Conservation (phyloP, 2,797 vertebrate species). For the Micropoecilia bifurca region DNA sequence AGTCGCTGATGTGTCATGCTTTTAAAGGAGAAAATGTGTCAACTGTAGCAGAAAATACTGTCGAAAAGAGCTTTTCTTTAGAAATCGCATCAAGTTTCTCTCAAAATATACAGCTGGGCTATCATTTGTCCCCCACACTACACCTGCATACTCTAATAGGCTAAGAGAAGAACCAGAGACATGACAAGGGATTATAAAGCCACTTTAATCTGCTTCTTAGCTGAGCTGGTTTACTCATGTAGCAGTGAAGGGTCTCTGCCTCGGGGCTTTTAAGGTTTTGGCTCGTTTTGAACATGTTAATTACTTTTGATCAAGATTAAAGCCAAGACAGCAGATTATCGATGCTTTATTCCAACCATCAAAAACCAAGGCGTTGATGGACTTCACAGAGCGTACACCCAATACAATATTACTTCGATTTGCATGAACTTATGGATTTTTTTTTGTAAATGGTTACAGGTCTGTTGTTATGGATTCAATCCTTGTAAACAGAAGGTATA, state of each 20-base stretch:
- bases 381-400: background rate
- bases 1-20: conserved; percentile 4
- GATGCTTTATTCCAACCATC: background rate
- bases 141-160: conserved; percentile 32
- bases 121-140: conserved; percentile 11
- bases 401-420: background rate
- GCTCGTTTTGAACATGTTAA: conserved; percentile 5
- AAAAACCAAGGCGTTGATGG: background rate
- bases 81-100: background rate
- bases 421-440: background rate
- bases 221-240: conserved; percentile 20
- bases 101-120: conserved; percentile 22
- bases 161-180: conserved; percentile 43
- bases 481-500: background rate
- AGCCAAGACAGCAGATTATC: background rate
- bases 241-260: background rate
- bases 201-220: conserved; percentile 57
- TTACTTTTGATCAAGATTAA: background rate
- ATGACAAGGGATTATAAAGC: conserved; percentile 57
- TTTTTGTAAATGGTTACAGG: background rate
- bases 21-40: conserved; percentile 6
- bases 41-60: conserved; percentile 1
- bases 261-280: conserved; percentile 16
- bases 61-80: conserved; percentile 2
- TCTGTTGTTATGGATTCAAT: background rate